Percentiles rank a stretch among this genome's conserved stretches.
Evolutionary conservation across 2,113 vertebrate genomes (phyloP).

Genomic region (Cyprinodon tularosa): DNA sequence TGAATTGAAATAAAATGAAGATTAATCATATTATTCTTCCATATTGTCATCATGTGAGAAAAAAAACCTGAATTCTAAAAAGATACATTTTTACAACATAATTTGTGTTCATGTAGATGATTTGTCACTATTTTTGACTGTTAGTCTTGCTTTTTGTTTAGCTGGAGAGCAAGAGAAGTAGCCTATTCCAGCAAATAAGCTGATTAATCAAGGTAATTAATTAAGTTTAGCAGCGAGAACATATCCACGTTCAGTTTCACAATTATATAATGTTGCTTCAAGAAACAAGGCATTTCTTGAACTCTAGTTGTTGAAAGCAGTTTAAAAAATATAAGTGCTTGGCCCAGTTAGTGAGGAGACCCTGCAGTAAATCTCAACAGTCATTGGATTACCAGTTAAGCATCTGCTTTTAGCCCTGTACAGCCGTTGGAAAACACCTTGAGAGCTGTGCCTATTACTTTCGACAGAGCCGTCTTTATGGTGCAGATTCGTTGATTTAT

Average conservation of each 20-base stretch:
- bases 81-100: too few relatives aligned
- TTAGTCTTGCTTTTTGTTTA: too few relatives aligned
- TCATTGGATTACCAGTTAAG: conserved; percentile 93
- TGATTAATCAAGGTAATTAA: not conserved
- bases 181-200: not conserved
- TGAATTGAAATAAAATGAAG: too few relatives aligned
- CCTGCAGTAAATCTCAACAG: conserved; percentile 71
- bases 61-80: not conserved
- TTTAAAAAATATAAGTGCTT: not conserved
- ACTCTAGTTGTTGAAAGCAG: too few relatives aligned
- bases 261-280: not conserved
- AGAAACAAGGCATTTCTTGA: not conserved
- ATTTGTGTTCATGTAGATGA: too few relatives aligned
- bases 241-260: not conserved
- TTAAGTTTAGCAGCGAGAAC: not conserved
- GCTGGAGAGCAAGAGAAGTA: too few relatives aligned
- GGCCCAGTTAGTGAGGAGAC: conserved; percentile 54
- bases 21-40: not conserved
- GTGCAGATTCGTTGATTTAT: conserved; percentile 48
- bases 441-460: conserved; percentile 52
- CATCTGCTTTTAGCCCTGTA: conserved; percentile 77
- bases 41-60: not conserved
- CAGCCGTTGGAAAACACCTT: conserved; percentile 57
- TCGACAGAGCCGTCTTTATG: conserved; percentile 55
- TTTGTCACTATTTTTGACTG: too few relatives aligned